Evolutionary conservation across 2,797 vertebrate genomes (phyloP).

Genomic region (Delichon dasypus): DNA sequence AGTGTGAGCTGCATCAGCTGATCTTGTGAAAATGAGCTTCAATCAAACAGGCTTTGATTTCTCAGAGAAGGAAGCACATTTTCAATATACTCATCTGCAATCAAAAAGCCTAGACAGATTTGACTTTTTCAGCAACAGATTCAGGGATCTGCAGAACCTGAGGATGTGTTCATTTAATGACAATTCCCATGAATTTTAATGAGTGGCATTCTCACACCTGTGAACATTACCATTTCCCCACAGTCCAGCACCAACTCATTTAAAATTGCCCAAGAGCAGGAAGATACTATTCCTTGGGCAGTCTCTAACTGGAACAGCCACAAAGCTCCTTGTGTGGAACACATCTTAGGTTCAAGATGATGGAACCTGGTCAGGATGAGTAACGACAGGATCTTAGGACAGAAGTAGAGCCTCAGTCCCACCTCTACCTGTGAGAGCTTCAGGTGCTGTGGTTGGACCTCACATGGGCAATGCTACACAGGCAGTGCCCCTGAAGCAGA

Average conservation of each 20-base stretch:
- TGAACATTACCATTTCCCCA: neutral
- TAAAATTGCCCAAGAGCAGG: neutral
- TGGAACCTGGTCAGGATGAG: neutral
- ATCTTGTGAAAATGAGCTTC: conserved; percentile 49
- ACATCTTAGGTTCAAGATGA: neutral
- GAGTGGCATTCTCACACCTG: neutral
- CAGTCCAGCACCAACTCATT: rapidly evolving
- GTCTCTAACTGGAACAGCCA: neutral
- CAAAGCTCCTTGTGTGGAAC: neutral
- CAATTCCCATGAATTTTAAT: neutral
- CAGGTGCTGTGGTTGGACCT: neutral
- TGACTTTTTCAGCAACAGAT: neutral
- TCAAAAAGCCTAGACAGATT: conserved; percentile 22
- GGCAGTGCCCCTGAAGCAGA: neutral
- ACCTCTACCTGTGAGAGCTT: neutral
- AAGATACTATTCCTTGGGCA: neutral
- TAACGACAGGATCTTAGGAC: neutral
- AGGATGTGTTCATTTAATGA: conserved; percentile 8
- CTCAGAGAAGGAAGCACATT: neutral
- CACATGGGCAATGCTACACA: rapidly evolving
- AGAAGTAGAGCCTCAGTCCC: neutral
- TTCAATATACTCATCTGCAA: conserved; percentile 24
- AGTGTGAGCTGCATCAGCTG: conserved; percentile 25
- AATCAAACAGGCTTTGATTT: conserved; percentile 46
- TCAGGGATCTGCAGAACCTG: neutral